phyloP scores from a whole-genome alignment of 2,113 vertebrate species.

The Dicrurus megarhynchus region DNA sequence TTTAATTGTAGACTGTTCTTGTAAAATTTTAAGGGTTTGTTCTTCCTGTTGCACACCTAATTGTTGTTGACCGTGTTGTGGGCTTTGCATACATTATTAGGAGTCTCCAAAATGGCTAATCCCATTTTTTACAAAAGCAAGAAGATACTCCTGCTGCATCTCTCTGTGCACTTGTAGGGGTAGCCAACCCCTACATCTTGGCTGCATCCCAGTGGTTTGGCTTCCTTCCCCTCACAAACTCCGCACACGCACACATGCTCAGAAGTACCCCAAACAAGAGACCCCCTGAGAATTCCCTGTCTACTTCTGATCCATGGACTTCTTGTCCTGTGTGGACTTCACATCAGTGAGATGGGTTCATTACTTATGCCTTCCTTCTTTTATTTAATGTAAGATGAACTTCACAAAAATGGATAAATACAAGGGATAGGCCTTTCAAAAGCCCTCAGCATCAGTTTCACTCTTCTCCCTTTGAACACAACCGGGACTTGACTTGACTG shows the following conservation, averaged over 20 bases:
- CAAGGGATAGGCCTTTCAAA: neutral
- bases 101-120: neutral
- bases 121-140: neutral
- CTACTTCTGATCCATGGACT: neutral
- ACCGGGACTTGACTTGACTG: neutral
- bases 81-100: neutral
- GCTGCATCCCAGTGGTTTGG: neutral
- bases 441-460: neutral
- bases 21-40: neutral
- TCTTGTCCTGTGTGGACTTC: neutral
- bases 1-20: neutral
- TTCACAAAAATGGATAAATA: neutral
- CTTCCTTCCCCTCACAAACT: neutral
- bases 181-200: neutral
- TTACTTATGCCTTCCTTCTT: neutral
- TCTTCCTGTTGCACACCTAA: neutral
- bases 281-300: neutral
- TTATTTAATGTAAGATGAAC: neutral
- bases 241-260: rapidly evolving
- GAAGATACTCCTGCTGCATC: neutral
- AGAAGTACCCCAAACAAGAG: neutral
- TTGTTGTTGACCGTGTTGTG: neutral
- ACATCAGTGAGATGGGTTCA: neutral
- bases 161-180: neutral
- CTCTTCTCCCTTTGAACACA: neutral